Evolutionary conservation across 2,888 invertebrate species (phyloP), one percentile per base, ranked within the genome.

Genomic region (Malthinus seriepunctatus): DNA sequence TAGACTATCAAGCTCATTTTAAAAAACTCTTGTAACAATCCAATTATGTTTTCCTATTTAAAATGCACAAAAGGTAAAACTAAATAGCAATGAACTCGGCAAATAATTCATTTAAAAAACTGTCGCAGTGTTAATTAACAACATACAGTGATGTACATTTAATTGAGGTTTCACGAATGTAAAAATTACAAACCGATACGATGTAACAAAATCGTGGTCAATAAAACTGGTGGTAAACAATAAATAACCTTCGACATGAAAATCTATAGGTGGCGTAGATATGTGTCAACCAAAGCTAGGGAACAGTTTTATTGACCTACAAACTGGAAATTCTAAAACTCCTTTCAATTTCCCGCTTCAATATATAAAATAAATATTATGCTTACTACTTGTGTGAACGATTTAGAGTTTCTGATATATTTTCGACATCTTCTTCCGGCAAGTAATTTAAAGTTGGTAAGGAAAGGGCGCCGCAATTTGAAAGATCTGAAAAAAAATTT

Each of bases 371-470:
- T 42, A 15, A 42, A 42, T 42, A n/a, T 47, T 38, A 10, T 55
- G 73, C 73, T 73, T 65, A 74, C 73, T 71, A 72, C 69, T 57
- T 70, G 48, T 62, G 64, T 50, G 63, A 42, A 6, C 63, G 55
- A 47, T 51, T 60, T 31, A 52, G 12, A 50, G 58, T 65, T 32
- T 69, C 69, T 10, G 67, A 59, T 31, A 67, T 45, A 52, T 39
- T 66, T 39, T 72, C 72, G 10, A 47, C 71, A 71, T 72, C 71
- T 60, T 74, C 73, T 49, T 69, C 69, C 63, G 69, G 67, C 15
- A 71, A 63, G 50, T 74, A 72, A 50, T 71, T 68, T 12, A 76
- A 67, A 0, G 74, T 69, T 8, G 76, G 76, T 33, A 76, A 62
- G 11, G 76, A 76, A 34, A 71, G 52, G 1, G 76, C 73, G 44